These are phyloP conservation scores for Erpobdella octoculata DNA, from an alignment of 2,888 invertebrate species.

Conservation along the genomic window DNA sequence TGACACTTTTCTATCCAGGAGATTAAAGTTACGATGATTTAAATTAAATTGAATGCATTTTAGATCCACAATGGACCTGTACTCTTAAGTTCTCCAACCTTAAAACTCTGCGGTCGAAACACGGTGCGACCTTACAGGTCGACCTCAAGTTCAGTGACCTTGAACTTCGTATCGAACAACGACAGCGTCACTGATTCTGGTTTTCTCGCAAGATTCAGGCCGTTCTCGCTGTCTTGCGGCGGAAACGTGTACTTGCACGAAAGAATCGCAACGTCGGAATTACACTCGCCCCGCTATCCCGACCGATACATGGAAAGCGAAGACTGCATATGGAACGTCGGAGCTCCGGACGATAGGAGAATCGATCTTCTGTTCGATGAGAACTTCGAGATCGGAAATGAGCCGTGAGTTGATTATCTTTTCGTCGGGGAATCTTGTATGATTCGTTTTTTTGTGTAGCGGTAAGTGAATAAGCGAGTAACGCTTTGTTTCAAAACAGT, in stretches of 20 bases:
- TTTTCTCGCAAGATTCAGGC: constrained; percentile 49
- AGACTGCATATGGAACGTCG: constrained; percentile 69
- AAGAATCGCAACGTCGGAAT: constrained; percentile 56
- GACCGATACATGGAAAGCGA: constrained; percentile 63
- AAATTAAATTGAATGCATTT: too few species aligned
- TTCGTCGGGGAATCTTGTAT: too few species aligned
- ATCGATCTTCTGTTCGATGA: constrained; percentile 61
- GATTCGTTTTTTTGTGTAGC: too few species aligned
- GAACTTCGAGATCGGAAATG: constrained; percentile 23
- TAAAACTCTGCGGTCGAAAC: constrained; percentile 77
- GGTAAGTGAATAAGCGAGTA: too few species aligned
- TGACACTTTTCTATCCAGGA: too few species aligned
- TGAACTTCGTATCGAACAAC: constrained; percentile 89
- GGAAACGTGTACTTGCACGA: constrained; percentile 59
- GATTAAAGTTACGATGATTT: too few species aligned
- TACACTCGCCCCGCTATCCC: constrained; percentile 68
- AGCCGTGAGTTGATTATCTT: background rate
- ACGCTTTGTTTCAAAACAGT: too few species aligned
- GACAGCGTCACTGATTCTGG: constrained; percentile 45
- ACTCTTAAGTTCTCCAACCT: constrained; percentile 68
- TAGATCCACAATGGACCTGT: too few species aligned
- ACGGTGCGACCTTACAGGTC: constrained; percentile 74
- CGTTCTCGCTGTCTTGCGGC: constrained; percentile 62
- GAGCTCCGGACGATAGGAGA: constrained; percentile 64
- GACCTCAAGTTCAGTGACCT: constrained; percentile 76